Base-by-base conservation (phyloP, 2,888 invertebrate genomes). In the Eulithis testata region DNA sequence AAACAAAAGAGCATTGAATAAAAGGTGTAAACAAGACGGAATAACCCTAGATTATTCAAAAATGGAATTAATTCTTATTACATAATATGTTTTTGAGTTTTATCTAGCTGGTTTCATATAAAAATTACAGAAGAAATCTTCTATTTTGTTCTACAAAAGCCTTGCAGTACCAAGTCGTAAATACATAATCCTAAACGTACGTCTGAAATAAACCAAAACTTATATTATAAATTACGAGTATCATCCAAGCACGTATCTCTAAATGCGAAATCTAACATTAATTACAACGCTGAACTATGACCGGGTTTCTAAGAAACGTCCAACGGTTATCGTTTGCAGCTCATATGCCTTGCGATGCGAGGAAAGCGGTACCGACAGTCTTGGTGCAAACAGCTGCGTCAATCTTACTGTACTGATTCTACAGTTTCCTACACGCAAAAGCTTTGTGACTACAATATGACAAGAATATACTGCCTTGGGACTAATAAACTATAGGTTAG, bases 311-410 rank as follows among this genome's bases (percentile, higher is more conserved):
- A 75, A 73, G 73, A 70, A 63, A 63, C 74, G 76, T 66, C 75
- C 69, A 76, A 69, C 74, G 78, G 82, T 86, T 88, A 89, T 88
- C 86, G 86, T 74, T 78, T 76, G 77, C 79, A 78, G 59, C 79
- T 86, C 83, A 83, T 85, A 21, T 21, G 21, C 21, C 21, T 21
- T 21, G 83, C 80, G 84, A 78, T 84, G 83, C 80, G 84, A 85
- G 86, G 77, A 88, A 91, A 89, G 87, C 84, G 82, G 77, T 83
- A 43, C 51, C 47, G 8, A 51, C 55, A 52, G 51, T 27, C 11
- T 8, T n/a, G 11, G 0, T 0, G 5, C 3, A 43, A 66, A 60
- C 7, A 43, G 54, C 60, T 63, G 31, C 60, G 21, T 43, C 55
- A 21, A 6, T 47, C 9, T 21, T 21, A 21, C 21, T 21, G 1